Evolutionary conservation across 2,888 invertebrate genomes (phyloP).

Genomic region (Sicus ferrugineus): DNA sequence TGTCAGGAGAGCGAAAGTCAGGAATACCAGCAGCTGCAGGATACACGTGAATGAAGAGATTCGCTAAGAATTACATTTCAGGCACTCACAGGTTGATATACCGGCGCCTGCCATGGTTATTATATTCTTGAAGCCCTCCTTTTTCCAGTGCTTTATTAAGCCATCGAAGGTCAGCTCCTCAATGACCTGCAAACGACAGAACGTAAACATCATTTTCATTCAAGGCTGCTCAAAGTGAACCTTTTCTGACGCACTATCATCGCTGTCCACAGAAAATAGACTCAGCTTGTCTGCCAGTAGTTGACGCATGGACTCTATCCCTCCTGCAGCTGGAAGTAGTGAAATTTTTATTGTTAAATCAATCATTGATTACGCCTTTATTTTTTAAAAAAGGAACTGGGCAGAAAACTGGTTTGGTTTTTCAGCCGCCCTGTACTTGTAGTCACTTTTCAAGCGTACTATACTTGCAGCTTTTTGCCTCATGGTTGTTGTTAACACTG

Average conservation of each 20-base stretch:
- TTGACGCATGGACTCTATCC: conserved; percentile 72
- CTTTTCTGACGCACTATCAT: conserved; percentile 43
- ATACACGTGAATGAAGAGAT: too few relatives aligned
- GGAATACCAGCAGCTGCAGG: conserved; percentile 78
- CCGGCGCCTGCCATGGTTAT: conserved; percentile 96
- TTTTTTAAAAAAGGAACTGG: background rate
- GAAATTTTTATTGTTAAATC: conserved; percentile 14
- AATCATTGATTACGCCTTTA: background rate
- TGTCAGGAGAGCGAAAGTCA: conserved; percentile 92
- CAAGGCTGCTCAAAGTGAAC: conserved; percentile 31
- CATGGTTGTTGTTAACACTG: background rate
- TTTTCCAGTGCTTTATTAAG: conserved; percentile 80
- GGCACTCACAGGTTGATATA: conserved; percentile 89
- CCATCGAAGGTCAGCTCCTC: conserved; percentile 78
- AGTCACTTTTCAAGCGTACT: background rate
- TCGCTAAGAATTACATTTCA: too few relatives aligned
- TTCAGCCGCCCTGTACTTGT: too few relatives aligned
- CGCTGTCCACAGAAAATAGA: conserved; percentile 56
- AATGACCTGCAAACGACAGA: conserved; percentile 67
- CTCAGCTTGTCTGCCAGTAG: conserved; percentile 74
- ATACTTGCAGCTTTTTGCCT: background rate
- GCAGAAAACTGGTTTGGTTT: background rate
- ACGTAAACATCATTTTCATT: background rate
- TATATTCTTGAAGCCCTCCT: conserved; percentile 80
- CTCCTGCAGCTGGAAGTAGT: conserved; percentile 53